These are phyloP conservation scores for Neuroscelio doddi DNA, from an alignment of 2,888 invertebrate genomes.

Conservation along the genomic window DNA sequence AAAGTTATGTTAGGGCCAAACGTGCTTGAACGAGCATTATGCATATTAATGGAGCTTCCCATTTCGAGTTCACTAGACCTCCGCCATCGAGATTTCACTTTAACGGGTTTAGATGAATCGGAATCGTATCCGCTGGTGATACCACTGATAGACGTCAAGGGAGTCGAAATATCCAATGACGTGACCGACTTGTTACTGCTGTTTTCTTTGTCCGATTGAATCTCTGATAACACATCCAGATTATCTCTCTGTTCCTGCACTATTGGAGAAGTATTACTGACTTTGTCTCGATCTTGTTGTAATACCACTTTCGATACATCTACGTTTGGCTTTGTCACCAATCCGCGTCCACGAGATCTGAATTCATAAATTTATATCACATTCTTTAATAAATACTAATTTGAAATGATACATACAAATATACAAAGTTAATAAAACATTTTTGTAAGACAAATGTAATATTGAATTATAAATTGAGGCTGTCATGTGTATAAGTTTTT, in stretches of 20 bases:
- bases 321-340: slow-evolving; percentile 63
- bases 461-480: too few relatives aligned
- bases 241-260: slow-evolving; percentile 56
- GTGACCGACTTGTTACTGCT: slow-evolving; percentile 52
- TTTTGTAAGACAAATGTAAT: too few relatives aligned
- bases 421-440: too few relatives aligned
- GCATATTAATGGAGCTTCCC: slow-evolving; percentile 62
- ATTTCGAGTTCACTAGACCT: slow-evolving; percentile 84
- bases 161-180: slow-evolving; percentile 53
- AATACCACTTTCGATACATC: slow-evolving; percentile 55
- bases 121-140: slow-evolving; percentile 64
- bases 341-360: slow-evolving; percentile 67
- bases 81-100: slow-evolving; percentile 86
- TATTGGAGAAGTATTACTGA: slow-evolving; percentile 39
- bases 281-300: slow-evolving; percentile 58
- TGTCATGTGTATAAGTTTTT: too few relatives aligned
- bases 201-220: slow-evolving; percentile 65
- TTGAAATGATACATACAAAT: too few relatives aligned
- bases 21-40: slow-evolving; percentile 23
- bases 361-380: slow-evolving; percentile 13
- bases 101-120: slow-evolving; percentile 78
- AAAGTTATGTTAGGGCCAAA: slow-evolving; percentile 66
- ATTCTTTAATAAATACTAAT: neutral
- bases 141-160: slow-evolving; percentile 53
- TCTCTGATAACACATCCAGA: slow-evolving; percentile 62